Percentiles rank a stretch among this genome's conserved stretches.
These are phyloP conservation scores for Byasa hedistus DNA, from an alignment of 2,888 invertebrate species.

Conservation along the genomic window DNA sequence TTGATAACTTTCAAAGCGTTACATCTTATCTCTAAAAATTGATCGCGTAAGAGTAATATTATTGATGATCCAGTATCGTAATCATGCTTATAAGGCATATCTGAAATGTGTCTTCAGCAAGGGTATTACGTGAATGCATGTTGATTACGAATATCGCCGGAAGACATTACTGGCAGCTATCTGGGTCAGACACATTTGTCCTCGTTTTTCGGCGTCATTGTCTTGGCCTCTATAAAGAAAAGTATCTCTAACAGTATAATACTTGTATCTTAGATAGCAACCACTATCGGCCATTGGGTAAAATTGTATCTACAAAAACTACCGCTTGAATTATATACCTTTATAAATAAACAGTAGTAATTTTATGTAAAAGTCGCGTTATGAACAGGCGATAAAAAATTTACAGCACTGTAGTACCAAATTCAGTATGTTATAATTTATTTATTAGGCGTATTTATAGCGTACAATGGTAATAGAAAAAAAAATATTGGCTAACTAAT, in stretches of 20 bases:
- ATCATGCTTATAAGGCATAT: constrained; percentile 2
- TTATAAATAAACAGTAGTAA: background rate
- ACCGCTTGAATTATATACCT: background rate
- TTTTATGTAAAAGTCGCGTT: background rate
- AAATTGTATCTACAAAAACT: constrained; percentile 5
- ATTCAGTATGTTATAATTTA: background rate
- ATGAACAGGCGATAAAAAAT: background rate
- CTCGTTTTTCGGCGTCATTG: constrained; percentile 23
- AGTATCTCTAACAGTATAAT: constrained; percentile 9
- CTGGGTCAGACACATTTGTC: constrained; percentile 26
- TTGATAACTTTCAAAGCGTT: background rate
- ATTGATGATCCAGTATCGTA: constrained; percentile 1
- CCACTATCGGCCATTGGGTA: constrained; percentile 10
- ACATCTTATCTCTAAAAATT: background rate
- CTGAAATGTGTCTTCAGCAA: background rate
- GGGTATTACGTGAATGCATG: constrained; percentile 13
- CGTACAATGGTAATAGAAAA: too few relatives aligned
- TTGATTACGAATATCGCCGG: constrained; percentile 26
- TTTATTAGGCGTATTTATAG: too few relatives aligned
- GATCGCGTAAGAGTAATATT: background rate
- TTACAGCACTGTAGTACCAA: background rate
- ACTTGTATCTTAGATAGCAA: constrained; percentile 14
- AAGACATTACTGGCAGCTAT: constrained; percentile 21
- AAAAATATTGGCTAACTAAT: too few relatives aligned
- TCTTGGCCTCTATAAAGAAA: constrained; percentile 21